Evolutionary conservation across 2,888 invertebrate genomes (phyloP), one percentile per base, ranked within the genome.

Genomic region (Eupsilia transversa): DNA sequence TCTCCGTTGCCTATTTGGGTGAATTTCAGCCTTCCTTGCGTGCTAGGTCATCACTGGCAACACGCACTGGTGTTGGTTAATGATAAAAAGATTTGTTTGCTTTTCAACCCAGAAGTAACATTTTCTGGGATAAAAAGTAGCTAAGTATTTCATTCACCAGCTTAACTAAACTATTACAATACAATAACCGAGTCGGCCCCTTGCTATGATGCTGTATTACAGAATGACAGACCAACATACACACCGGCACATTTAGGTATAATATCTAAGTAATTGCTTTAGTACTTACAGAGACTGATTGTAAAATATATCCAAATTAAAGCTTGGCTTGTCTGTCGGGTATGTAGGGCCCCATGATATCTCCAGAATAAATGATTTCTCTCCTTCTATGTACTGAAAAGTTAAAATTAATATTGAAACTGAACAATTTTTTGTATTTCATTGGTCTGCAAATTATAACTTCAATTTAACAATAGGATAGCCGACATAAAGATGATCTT

Each of bases 271-370:
- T n/a, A n/a, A 30, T 17, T 43, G 27, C 10, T 33, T 30, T 64
- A 30, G 2, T 65, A 97, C 98, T 97, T 96, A 99, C 99, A 99
- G 94, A 93, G 98, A 98, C 91, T 98, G 98, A 94, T 99, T 99
- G 92, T 99, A 99, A 95, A 99, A 99, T 54, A 98, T 97, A 87
- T 99, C 98, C 97, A 99, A 97, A 94, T 98, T 99, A 79, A 99
- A 97, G 41, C 92, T 95, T 20, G 99, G 99, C 85, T 97, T 97
- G 61, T 98, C 98, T 60, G 98, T 97, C 10, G 99, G 99, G 94
- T 99, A 99, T 61, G 97, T 97, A 1, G 97, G 97, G 38, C 98
- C 98, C 99, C 99, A 99, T 88, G 96, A 96, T 82, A 99, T 97
- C 95, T 99, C 99, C 80, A 99, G 93, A 77, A 99, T 94, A 94